Evolutionary conservation across 2,113 vertebrate genomes (phyloP).

Genomic region (Neotragus moschatus): DNA sequence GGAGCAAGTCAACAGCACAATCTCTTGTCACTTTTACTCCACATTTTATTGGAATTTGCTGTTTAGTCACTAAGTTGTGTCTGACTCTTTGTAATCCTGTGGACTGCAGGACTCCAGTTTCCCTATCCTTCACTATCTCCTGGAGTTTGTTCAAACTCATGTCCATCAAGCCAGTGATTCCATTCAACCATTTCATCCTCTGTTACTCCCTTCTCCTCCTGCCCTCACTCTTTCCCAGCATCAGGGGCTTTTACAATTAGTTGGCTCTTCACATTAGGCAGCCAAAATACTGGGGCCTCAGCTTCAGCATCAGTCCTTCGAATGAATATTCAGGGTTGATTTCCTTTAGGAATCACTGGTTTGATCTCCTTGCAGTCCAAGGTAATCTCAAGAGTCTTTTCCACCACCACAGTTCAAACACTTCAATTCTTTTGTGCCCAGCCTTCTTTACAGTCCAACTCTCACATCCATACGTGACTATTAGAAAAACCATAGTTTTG

Average conservation of each 20-base stretch:
- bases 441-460: not conserved
- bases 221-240: not conserved
- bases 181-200: not conserved
- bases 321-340: not conserved
- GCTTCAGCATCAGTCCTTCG: not conserved
- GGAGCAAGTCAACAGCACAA: not conserved
- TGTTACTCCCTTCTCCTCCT: not conserved
- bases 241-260: not conserved
- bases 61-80: not conserved
- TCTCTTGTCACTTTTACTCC: not conserved
- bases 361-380: not conserved
- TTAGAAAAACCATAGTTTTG: not conserved
- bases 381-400: not conserved
- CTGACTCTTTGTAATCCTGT: not conserved
- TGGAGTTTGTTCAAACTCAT: not conserved
- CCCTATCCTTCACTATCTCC: not conserved
- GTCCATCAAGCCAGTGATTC: not conserved
- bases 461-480: fast-evolving
- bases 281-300: not conserved
- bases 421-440: not conserved
- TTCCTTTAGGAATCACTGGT: not conserved
- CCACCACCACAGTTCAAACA: not conserved
- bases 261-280: not conserved
- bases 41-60: not conserved
- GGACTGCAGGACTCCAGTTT: not conserved